These are phyloP conservation scores for Drosophila meridionalis DNA, from an alignment of 2,888 invertebrate genomes.

Conservation along the genomic window DNA sequence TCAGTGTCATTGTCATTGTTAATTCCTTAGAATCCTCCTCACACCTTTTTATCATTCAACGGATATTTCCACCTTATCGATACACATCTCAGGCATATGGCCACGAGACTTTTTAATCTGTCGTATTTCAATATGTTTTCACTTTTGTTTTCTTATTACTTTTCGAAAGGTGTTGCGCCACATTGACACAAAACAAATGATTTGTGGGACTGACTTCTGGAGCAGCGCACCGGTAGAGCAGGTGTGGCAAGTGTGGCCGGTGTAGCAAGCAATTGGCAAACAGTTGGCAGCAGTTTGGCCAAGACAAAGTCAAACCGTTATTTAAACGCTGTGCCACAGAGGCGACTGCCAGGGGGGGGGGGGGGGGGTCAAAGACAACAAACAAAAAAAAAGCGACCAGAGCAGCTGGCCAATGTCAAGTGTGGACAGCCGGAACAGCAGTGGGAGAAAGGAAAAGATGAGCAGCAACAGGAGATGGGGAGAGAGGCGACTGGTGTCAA, in stretches of 20 bases:
- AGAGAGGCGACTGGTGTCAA: constrained; percentile 27
- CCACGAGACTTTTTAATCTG: neutral
- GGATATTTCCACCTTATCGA: neutral
- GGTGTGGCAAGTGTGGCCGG: constrained; percentile 5
- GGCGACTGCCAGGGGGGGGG: neutral
- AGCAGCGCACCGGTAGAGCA: neutral
- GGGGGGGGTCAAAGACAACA: neutral
- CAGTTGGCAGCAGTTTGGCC: constrained; percentile 32
- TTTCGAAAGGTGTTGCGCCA: neutral
- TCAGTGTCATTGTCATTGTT: neutral
- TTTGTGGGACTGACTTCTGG: constrained; percentile 10
- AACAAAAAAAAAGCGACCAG: neutral
- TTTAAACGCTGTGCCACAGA: constrained; percentile 40
- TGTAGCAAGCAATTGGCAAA: constrained; percentile 25
- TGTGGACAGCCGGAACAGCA: constrained; percentile 14
- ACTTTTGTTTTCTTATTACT: constrained; percentile 3
- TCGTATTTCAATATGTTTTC: neutral
- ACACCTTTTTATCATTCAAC: neutral
- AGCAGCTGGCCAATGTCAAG: constrained; percentile 33
- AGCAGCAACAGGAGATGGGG: neutral
- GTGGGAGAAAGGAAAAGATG: neutral
- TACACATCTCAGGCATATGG: neutral
- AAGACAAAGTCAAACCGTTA: constrained; percentile 41
- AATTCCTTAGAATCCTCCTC: neutral
- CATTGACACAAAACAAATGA: constrained; percentile 4